Percentiles rank a stretch among this genome's conserved stretches.
Conservation (phyloP, 1,140 invertebrate genomes). For the Drosophila navojoa region DNA sequence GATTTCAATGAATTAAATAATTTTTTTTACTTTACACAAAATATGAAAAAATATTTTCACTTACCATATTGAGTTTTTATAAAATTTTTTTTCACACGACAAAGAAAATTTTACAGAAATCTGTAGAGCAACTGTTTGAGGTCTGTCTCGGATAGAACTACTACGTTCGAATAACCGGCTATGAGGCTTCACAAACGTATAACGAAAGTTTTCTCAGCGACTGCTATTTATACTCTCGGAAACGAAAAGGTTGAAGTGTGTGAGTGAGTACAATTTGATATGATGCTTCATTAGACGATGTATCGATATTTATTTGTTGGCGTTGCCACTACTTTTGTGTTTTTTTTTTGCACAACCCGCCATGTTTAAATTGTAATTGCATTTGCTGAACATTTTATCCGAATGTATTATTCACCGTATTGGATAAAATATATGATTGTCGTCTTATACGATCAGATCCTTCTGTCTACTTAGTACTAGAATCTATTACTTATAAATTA, state of each 20-base stretch:
- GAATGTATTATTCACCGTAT: too few relatives aligned
- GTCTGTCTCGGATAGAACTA: conserved; percentile 54
- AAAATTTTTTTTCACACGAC: conserved; percentile 55
- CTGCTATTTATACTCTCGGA: conserved; percentile 64
- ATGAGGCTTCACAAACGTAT: conserved; percentile 79
- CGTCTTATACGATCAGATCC: too few relatives aligned
- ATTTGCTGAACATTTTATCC: too few relatives aligned
- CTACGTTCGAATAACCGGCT: conserved; percentile 74
- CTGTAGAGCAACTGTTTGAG: conserved; percentile 48
- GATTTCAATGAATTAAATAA: too few relatives aligned
- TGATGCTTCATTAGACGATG: not conserved
- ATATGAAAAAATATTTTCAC: conserved; percentile 11
- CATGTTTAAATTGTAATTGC: not conserved
- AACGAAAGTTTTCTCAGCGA: conserved; percentile 29
- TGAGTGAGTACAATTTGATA: conserved; percentile 30
- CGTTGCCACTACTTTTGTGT: conserved; percentile 5
- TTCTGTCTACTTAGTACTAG: too few relatives aligned
- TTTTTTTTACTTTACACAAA: too few relatives aligned
- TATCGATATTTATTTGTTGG: conserved; percentile 16
- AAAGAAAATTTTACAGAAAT: conserved; percentile 57
- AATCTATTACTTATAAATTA: too few relatives aligned
- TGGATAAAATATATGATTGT: too few relatives aligned
- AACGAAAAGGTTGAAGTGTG: conserved; percentile 11
- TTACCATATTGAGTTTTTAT: conserved; percentile 71
- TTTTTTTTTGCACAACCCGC: not conserved